Conservation (phyloP, 2,797 vertebrate genomes). For the Mormyrops attenuatus region DNA sequence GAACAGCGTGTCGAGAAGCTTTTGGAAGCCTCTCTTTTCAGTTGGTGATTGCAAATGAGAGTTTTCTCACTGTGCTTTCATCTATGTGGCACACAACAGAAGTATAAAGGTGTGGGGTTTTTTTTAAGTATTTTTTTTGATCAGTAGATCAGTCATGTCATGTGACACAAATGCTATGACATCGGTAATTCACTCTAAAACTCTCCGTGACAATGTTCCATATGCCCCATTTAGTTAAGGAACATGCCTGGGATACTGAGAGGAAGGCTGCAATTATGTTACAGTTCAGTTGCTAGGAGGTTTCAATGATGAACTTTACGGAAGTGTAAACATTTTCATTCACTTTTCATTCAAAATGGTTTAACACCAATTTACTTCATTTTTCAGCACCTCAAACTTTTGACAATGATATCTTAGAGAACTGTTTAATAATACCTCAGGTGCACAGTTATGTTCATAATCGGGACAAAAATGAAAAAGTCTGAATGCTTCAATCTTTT, state of each 20-base stretch:
- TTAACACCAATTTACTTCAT: background rate
- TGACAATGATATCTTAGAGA: background rate
- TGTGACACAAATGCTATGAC: background rate
- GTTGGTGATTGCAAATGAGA: background rate
- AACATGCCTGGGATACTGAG: background rate
- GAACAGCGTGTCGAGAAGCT: background rate
- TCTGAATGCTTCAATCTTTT: background rate
- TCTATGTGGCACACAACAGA: background rate
- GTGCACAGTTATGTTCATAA: background rate
- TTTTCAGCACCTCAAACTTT: background rate
- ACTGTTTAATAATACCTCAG: background rate
- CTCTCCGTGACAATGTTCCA: background rate
- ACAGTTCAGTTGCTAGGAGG: background rate
- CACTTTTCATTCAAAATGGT: background rate
- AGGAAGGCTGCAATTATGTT: background rate
- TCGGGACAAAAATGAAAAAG: background rate
- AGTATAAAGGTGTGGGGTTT: background rate
- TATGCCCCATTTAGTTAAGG: background rate
- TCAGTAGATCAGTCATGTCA: background rate
- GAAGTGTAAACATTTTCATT: background rate
- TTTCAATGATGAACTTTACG: background rate
- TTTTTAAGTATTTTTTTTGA: background rate
- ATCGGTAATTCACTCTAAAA: background rate
- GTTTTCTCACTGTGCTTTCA: background rate
- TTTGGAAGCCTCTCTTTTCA: background rate